These are phyloP conservation scores for Desmodus rotundus DNA, from an alignment of 2,113 vertebrate genomes.

Conservation along the genomic window DNA sequence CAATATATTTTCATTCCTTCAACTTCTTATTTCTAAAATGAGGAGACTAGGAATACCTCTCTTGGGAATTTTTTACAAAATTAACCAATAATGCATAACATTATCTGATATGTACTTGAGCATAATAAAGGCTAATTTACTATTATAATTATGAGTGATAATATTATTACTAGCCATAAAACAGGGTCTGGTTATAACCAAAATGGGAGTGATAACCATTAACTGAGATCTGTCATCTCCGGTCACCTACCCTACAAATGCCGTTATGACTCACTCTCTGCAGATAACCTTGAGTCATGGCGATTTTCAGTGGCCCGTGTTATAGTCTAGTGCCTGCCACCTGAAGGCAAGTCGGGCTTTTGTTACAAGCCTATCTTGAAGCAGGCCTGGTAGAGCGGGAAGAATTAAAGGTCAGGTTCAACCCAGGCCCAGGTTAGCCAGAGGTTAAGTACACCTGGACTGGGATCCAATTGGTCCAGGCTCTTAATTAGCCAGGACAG, in stretches of 20 bases:
- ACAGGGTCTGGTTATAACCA: conserved; percentile 5
- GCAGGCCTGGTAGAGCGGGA: not conserved
- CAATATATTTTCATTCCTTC: not conserved
- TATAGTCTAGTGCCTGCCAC: not conserved
- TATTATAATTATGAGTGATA: conserved; percentile 4
- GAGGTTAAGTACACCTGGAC: not conserved
- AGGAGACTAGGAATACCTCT: not conserved
- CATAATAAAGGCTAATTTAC: not conserved
- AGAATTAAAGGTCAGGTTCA: not conserved
- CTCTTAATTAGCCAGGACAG: not conserved
- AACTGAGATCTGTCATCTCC: not conserved
- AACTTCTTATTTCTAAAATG: not conserved
- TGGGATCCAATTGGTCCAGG: not conserved
- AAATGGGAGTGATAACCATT: not conserved
- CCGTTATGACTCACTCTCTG: not conserved
- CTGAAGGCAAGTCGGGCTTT: not conserved
- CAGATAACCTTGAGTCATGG: not conserved
- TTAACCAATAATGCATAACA: conserved; percentile 23
- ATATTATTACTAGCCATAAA: conserved; percentile 5
- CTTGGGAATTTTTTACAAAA: not conserved
- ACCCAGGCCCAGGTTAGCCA: not conserved
- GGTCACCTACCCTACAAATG: not conserved
- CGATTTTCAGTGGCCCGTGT: not conserved
- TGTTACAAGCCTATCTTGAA: not conserved
- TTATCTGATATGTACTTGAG: not conserved